Conservation (phyloP, 1,140 invertebrate species). For the Macrocentrus cingulum region DNA sequence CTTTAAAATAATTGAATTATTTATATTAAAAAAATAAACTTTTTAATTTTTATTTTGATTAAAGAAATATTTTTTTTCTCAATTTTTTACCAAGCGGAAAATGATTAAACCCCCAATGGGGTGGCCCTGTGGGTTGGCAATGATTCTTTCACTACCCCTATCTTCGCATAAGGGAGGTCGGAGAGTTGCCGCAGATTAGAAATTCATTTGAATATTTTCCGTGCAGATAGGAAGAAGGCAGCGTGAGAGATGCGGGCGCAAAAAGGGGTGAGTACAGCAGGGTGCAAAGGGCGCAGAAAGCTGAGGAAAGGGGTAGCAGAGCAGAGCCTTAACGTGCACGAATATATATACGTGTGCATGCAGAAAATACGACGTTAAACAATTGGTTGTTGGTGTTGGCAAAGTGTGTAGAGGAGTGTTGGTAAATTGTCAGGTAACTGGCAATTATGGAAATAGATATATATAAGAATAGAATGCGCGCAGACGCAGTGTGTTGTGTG, state of each 20-base stretch:
- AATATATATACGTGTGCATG: too few species aligned
- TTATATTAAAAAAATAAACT: too few species aligned
- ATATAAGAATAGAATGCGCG: background rate
- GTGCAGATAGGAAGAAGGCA: slow-evolving; percentile 37
- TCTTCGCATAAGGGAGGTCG: slow-evolving; percentile 11
- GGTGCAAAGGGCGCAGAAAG: slow-evolving; percentile 2
- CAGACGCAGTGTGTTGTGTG: background rate
- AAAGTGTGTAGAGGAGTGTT: background rate
- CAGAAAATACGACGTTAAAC: too few species aligned
- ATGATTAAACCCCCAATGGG: too few species aligned
- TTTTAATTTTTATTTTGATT: too few species aligned
- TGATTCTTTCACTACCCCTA: slow-evolving; percentile 13
- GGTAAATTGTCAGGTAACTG: slow-evolving; percentile 2
- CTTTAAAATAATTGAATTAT: too few species aligned
- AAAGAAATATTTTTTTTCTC: too few species aligned
- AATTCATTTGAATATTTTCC: slow-evolving; percentile 53
- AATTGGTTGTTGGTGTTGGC: background rate
- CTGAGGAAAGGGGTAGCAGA: background rate
- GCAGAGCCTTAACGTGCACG: too few species aligned
- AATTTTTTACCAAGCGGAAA: too few species aligned
- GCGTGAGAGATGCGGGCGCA: slow-evolving; percentile 20
- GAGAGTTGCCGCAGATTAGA: slow-evolving; percentile 42
- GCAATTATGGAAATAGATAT: slow-evolving; percentile 13
- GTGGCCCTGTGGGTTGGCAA: too few species aligned
- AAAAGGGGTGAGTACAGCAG: background rate